A percentile compares a stretch with the other conserved stretches of the same genome.
These are phyloP conservation scores for Epistrophe eligans DNA, from an alignment of 2,888 invertebrate species.

Conservation along the genomic window DNA sequence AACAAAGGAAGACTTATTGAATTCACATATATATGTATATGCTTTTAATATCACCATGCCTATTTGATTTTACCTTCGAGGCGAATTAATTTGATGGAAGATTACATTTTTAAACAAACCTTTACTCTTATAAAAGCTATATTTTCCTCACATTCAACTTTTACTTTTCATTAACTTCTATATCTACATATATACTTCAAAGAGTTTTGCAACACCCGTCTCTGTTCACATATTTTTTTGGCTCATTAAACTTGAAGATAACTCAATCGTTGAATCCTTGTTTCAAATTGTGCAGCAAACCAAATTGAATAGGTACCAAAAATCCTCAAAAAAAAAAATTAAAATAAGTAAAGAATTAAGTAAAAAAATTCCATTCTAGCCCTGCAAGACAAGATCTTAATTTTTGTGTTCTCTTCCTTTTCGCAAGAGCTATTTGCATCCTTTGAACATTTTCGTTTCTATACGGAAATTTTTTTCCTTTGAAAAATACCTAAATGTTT, in stretches of 20 bases:
- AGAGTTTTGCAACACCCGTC: neutral
- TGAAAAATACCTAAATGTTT: slow-evolving; percentile 49
- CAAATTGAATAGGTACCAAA: slow-evolving; percentile 44
- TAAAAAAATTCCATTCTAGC: slow-evolving; percentile 19
- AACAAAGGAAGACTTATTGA: too few species aligned
- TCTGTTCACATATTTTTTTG: slow-evolving; percentile 25
- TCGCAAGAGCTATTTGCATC: slow-evolving; percentile 18
- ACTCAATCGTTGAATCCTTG: slow-evolving; percentile 54
- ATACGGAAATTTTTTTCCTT: slow-evolving; percentile 27
- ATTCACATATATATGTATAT: too few species aligned
- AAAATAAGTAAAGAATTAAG: slow-evolving; percentile 3
- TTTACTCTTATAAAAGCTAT: too few species aligned
- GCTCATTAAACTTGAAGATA: slow-evolving; percentile 61
- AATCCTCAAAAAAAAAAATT: slow-evolving; percentile 5
- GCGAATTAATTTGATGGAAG: too few species aligned
- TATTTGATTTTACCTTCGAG: too few species aligned
- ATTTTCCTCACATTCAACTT: neutral
- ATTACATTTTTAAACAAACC: too few species aligned
- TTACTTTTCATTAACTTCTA: neutral
- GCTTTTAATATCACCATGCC: too few species aligned
- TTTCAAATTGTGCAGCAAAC: slow-evolving; percentile 43
- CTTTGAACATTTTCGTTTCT: slow-evolving; percentile 43
- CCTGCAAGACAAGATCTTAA: slow-evolving; percentile 27
- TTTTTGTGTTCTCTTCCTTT: neutral
- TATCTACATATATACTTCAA: neutral